These are phyloP conservation scores for Coptotermes formosanus DNA, from an alignment of 1,140 invertebrate genomes.

Conservation along the genomic window DNA sequence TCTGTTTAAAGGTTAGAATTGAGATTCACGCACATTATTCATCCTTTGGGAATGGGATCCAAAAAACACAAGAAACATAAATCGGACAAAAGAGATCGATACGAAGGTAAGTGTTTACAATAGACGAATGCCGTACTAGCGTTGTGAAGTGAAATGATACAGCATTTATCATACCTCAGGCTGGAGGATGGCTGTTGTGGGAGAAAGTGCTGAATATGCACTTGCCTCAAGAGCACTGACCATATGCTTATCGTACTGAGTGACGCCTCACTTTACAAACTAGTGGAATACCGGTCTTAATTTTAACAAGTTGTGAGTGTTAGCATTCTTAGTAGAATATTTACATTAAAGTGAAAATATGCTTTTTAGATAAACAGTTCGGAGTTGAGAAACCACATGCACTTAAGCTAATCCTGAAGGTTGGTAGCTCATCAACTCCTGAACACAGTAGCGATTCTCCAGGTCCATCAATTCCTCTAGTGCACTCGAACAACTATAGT, in stretches of 20 bases:
- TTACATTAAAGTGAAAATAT: not conserved
- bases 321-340: not conserved
- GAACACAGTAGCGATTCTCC: constrained; percentile 63
- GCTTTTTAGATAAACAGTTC: constrained; percentile 32
- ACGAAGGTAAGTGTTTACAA: constrained; percentile 29
- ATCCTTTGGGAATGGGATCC: constrained; percentile 27
- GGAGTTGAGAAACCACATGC: constrained; percentile 57
- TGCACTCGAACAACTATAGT: constrained; percentile 47
- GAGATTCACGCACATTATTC: not conserved
- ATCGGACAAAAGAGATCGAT: constrained; percentile 32
- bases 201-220: not conserved
- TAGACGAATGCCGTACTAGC: not conserved
- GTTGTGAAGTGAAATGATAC: not conserved
- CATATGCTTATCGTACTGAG: not conserved
- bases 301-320: not conserved
- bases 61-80: constrained; percentile 34
- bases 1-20: too few species aligned
- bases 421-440: constrained; percentile 66
- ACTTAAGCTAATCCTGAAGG: constrained; percentile 78
- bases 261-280: not conserved
- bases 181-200: constrained; percentile 2
- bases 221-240: not conserved
- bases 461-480: constrained; percentile 41
- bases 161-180: not conserved
- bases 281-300: not conserved